Percentiles rank a stretch among this genome's conserved stretches.
phyloP scores from a whole-genome alignment of 2,797 vertebrate species.

The Pangasius larnaudii region DNA sequence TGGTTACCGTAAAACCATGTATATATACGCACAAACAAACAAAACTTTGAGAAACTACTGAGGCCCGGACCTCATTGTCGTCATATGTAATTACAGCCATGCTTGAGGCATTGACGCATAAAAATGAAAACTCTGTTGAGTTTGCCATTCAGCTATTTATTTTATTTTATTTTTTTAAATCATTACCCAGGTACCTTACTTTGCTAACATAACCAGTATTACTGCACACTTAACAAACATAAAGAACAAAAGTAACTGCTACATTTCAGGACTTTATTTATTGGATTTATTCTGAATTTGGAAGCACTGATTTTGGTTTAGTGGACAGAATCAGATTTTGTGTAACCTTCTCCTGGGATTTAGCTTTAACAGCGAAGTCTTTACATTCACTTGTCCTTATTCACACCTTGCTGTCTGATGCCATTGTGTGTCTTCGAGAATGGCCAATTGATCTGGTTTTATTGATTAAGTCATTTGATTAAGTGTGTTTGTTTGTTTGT shows the following conservation, averaged over 20 bases:
- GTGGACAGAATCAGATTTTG: not conserved
- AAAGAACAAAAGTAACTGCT: not conserved
- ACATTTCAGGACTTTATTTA: not conserved
- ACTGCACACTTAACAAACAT: not conserved
- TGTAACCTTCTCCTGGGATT: not conserved
- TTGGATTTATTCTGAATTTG: not conserved
- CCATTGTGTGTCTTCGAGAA: not conserved
- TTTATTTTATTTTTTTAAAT: not conserved
- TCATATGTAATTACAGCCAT: not conserved
- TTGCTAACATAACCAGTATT: not conserved
- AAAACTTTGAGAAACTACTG: not conserved
- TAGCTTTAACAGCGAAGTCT: not conserved
- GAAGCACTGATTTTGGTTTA: not conserved
- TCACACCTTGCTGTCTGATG: conserved; percentile 9
- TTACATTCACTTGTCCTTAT: not conserved
- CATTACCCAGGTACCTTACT: not conserved
- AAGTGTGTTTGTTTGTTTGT: not conserved
- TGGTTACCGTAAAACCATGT: not conserved
- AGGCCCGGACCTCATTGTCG: not conserved
- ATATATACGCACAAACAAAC: not conserved
- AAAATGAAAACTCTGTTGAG: not conserved
- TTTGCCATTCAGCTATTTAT: not conserved
- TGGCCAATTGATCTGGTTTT: conserved; percentile 23
- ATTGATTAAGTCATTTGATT: conserved; percentile 38
- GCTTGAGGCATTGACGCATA: not conserved